Evolutionary conservation across 2,113 vertebrate species (phyloP).

Genomic region (Tenrec ecaudatus): DNA sequence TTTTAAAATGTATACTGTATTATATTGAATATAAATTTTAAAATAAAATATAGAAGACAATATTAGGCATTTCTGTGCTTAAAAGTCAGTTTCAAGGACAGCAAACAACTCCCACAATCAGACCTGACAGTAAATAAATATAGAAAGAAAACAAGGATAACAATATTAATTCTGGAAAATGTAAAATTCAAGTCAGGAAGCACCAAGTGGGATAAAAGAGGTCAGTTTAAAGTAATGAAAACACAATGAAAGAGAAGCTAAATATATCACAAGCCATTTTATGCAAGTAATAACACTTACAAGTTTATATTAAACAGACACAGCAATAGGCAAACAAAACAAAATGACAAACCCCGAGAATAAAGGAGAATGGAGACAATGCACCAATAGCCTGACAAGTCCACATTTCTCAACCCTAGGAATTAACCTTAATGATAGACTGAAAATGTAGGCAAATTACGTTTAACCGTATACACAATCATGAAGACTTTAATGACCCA

Average conservation of each 20-base stretch:
- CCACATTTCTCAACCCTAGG: neutral
- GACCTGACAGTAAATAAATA: neutral
- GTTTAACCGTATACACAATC: neutral
- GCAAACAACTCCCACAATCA: neutral
- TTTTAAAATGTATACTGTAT: conserved; percentile 3
- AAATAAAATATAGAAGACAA: conserved; percentile 17
- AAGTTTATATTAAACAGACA: conserved; percentile 12
- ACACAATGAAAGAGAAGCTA: neutral
- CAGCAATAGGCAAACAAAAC: neutral
- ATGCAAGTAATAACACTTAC: neutral
- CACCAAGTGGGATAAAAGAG: neutral
- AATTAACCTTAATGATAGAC: neutral
- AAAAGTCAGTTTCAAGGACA: neutral
- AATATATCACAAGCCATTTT: neutral
- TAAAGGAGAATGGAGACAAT: neutral
- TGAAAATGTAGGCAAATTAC: conserved; percentile 11
- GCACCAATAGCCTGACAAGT: neutral
- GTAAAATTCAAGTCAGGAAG: conserved; percentile 23
- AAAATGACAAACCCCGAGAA: neutral
- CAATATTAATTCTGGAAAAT: conserved; percentile 25
- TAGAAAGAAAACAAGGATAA: neutral
- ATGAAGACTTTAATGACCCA: conserved; percentile 25
- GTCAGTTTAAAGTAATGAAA: conserved; percentile 35
- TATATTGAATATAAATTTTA: conserved; percentile 17
- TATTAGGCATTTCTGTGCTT: neutral